A percentile compares a stretch with the other conserved stretches of the same genome.
These are phyloP conservation scores for Ceratina japonica DNA, from an alignment of 1,140 invertebrate species.

Conservation along the genomic window DNA sequence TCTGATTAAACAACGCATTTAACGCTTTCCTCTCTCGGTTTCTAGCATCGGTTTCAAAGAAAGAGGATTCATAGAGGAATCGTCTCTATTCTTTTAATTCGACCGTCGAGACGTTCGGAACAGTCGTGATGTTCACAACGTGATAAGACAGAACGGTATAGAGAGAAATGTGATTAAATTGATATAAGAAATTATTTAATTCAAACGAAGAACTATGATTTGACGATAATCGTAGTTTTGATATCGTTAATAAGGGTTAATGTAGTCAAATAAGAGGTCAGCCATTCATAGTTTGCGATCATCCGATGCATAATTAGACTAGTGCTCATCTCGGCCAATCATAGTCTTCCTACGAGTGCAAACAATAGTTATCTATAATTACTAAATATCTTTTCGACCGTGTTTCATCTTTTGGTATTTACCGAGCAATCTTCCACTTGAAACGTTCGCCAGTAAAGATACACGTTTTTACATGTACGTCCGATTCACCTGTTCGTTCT, in stretches of 20 bases:
- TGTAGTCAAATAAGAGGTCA: constrained; percentile 10
- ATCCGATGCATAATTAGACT: constrained; percentile 13
- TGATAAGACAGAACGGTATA: too few relatives aligned
- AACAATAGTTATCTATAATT: too few relatives aligned
- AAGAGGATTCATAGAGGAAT: too few relatives aligned
- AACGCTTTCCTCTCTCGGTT: background rate
- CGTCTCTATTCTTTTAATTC: too few relatives aligned
- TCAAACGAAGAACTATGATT: background rate
- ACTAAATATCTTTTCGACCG: too few relatives aligned
- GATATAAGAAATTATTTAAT: background rate
- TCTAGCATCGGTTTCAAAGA: too few relatives aligned
- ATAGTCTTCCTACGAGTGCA: background rate
- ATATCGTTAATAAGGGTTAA: constrained; percentile 37
- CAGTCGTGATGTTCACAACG: too few relatives aligned
- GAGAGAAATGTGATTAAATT: background rate
- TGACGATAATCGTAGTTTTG: constrained; percentile 11
- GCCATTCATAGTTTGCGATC: constrained; percentile 19
- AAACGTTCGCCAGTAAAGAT: too few relatives aligned
- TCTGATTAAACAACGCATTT: constrained; percentile 37
- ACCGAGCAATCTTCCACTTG: too few relatives aligned
- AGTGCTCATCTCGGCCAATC: background rate
- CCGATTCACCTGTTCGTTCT: background rate
- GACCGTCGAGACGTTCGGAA: too few relatives aligned
- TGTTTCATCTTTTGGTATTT: too few relatives aligned
- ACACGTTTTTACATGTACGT: too few relatives aligned